Conservation (phyloP, 2,888 invertebrate genomes). For the Encarsia formosa region DNA sequence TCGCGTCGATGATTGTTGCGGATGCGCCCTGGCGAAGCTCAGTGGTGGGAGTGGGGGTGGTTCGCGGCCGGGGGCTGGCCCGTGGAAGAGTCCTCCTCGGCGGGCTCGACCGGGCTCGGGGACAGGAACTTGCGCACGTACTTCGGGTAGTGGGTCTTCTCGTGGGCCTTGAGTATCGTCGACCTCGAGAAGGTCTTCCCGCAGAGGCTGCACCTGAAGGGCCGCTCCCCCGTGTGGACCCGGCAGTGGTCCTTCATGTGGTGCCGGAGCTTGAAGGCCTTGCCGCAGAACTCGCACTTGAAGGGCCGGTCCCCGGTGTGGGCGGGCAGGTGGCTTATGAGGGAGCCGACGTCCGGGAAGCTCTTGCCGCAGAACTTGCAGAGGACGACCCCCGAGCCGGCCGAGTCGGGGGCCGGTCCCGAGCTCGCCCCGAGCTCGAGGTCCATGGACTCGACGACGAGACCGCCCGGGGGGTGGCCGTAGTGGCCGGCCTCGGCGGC, state of each 20-base stretch:
- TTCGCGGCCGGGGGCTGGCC: conserved; percentile 16
- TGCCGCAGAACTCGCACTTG: conserved; percentile 91
- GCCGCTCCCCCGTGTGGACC: conserved; percentile 87
- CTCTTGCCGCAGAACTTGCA: conserved; percentile 92
- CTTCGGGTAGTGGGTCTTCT: conserved; percentile 89
- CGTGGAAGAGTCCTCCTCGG: conserved; percentile 62
- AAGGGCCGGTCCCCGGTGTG: conserved; percentile 89
- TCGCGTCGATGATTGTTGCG: conserved; percentile 2
- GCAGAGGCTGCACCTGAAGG: conserved; percentile 83
- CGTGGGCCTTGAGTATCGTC: conserved; percentile 87
- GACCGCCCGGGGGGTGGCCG: conserved; percentile 50
- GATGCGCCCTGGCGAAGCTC: conserved; percentile 19
- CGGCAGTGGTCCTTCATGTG: conserved; percentile 94
- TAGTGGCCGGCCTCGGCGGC: conserved; percentile 41
- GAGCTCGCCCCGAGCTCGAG: conserved; percentile 55
- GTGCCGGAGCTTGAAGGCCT: conserved; percentile 86
- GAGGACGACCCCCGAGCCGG: conserved; percentile 71
- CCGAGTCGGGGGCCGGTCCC: conserved; percentile 46
- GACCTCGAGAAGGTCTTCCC: conserved; percentile 89
- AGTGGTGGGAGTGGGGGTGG: conserved; percentile 24
- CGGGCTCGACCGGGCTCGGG: conserved; percentile 79
- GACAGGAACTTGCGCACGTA: conserved; percentile 86
- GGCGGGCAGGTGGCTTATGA: conserved; percentile 82
- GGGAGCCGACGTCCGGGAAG: conserved; percentile 83
- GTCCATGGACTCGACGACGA: conserved; percentile 56